phyloP scores from a whole-genome alignment of 2,888 invertebrate genomes.

The Asteroscopus sphinx region DNA sequence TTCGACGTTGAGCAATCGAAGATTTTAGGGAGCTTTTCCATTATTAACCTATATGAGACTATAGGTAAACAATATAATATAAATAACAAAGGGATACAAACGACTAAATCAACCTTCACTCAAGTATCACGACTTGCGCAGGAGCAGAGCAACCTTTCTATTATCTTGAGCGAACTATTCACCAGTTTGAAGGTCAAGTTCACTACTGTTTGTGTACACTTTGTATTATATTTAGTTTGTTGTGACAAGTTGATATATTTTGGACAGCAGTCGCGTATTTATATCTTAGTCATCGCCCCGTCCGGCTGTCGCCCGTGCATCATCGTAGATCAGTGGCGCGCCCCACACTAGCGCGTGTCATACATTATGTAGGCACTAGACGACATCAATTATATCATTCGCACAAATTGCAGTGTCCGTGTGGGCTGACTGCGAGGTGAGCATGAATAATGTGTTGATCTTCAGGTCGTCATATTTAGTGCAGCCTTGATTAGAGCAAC shows the following conservation, averaged over 20 bases:
- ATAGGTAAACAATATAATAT: no score
- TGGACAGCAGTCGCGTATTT: constrained; percentile 16
- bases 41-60: no score
- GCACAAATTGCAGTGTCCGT: no score
- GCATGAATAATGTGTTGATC: no score
- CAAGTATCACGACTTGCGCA: neutral
- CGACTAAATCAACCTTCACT: neutral
- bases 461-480: no score
- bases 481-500: no score
- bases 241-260: constrained; percentile 25
- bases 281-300: constrained; percentile 4
- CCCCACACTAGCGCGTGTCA: neutral
- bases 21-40: no score
- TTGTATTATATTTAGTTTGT: constrained; percentile 11
- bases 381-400: no score
- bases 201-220: constrained; percentile 25
- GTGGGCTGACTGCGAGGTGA: no score
- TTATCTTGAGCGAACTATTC: neutral
- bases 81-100: neutral
- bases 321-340: constrained; percentile 5
- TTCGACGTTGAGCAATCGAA: no score
- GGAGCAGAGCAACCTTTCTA: neutral
- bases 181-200: constrained; percentile 21
- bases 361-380: neutral
- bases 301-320: constrained; percentile 20